Evolutionary conservation across 2,113 vertebrate genomes (phyloP), one percentile per base, ranked within the genome.

Genomic region (Dromaius novaehollandiae): DNA sequence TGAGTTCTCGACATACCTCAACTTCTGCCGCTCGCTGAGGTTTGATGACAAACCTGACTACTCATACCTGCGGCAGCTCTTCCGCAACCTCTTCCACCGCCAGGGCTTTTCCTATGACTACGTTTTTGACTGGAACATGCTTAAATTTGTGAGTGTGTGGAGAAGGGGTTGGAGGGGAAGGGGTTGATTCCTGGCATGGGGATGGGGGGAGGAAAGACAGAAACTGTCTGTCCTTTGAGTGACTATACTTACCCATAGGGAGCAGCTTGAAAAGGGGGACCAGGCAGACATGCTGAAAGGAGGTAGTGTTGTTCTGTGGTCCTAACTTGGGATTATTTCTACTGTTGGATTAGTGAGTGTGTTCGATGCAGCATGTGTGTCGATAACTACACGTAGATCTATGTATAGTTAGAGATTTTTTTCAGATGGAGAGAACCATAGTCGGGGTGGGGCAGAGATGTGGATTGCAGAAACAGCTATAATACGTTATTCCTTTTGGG

Each of bases 91-190:
- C 95, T 99, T 99, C 97, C 99, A 99, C 97, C 98, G 99, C 83
- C 99, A 99, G 98, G 99, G 99, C 81, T 99, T 99, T 98, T 99
- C 99, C 94, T 99, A 99, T 0, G 99, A 99, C 93, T 99, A 99
- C 1, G 99, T 99, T 93, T 99, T 99, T 84, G 99, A 99, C 97
- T 99, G 99, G 99, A 99, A 99, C 98, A 99, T 99, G 99, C 99
- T 99, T 80, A 99, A 99, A 98, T 99, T 99, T 97, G 99, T 99
- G 97, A 98, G 99, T 99, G 80, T 80, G 36, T 69, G 68, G 26
- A 30, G 11, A 14, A 89, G 48, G 60, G 69, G 16, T 28, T 73
- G 58, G 40, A 73, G 44, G 44, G 38, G 34, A 7, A 22, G 15
- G 79, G 50, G 17, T 22, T 48, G 48, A 25, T 86, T 61, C 2